phyloP scores from a whole-genome alignment of 2,888 invertebrate species.

The Diaprepes abbreviatus region DNA sequence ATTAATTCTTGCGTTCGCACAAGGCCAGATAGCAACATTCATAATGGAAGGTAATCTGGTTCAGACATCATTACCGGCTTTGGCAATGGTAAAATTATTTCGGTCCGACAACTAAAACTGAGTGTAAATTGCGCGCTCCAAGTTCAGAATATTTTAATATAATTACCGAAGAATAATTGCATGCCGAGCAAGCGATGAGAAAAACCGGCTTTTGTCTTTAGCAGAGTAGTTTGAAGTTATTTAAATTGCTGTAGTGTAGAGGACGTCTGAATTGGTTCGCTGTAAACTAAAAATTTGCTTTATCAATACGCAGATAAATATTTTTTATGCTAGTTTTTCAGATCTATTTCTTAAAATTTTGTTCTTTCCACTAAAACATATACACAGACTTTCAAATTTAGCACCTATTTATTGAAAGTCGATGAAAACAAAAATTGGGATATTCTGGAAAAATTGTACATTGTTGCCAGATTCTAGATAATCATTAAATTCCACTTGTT shows the following conservation, averaged over 20 bases:
- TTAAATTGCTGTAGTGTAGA: neutral
- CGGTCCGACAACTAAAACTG: slow-evolving; percentile 40
- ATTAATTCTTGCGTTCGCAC: slow-evolving; percentile 23
- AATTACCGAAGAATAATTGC: slow-evolving; percentile 41
- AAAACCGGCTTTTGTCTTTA: slow-evolving; percentile 26
- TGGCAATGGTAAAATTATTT: slow-evolving; percentile 35
- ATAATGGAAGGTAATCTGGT: slow-evolving; percentile 46
- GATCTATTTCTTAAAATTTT: no score
- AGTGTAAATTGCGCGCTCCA: slow-evolving; percentile 36
- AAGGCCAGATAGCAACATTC: slow-evolving; percentile 33
- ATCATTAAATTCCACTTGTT: no score
- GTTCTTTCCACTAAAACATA: no score
- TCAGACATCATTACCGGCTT: slow-evolving; percentile 39
- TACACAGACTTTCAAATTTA: no score
- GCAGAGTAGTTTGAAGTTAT: slow-evolving; percentile 19
- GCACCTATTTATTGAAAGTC: no score
- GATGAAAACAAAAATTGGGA: no score
- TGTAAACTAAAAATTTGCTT: no score
- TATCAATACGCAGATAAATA: no score
- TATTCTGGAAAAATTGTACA: no score
- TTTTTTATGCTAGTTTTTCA: no score
- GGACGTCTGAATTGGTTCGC: no score
- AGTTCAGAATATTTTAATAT: slow-evolving; percentile 44
- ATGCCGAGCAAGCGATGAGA: slow-evolving; percentile 17
- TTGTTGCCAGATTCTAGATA: no score